Conservation (phyloP, 2,888 invertebrate genomes). For the Nephrotoma appendiculata region DNA sequence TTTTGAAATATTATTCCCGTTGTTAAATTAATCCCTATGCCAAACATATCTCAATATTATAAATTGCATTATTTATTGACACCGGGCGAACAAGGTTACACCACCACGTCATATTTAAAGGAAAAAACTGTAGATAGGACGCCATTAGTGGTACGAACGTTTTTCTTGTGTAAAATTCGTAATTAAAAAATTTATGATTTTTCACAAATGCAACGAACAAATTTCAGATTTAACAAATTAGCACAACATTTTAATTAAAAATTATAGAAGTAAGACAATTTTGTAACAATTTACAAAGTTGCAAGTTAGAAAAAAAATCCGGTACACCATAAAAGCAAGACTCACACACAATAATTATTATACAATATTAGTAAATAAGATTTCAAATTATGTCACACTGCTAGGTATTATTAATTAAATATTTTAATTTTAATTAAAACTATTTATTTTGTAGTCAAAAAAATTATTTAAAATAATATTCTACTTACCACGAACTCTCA, state of each 20-base stretch:
- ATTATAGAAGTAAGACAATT: not conserved
- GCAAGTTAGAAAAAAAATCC: not conserved
- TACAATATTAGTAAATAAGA: not conserved
- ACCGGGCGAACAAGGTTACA: not conserved
- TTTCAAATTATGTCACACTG: not conserved
- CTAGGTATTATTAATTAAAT: not conserved
- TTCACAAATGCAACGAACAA: too few relatives aligned
- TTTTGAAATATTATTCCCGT: not conserved
- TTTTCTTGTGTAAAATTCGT: not conserved
- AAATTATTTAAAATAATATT: slow-evolving; percentile 18
- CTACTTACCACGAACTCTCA: slow-evolving; percentile 33
- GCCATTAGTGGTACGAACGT: not conserved
- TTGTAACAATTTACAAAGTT: not conserved
- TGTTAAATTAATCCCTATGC: not conserved
- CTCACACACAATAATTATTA: not conserved
- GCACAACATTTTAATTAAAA: not conserved
- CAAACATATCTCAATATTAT: not conserved
- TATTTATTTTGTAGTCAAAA: slow-evolving; percentile 20
- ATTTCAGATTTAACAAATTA: not conserved
- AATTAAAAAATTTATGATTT: too few relatives aligned
- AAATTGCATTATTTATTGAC: not conserved
- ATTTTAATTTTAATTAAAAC: not conserved
- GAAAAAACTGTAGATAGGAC: not conserved
- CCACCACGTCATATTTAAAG: not conserved
- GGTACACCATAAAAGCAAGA: too few relatives aligned